Base-by-base conservation (phyloP, 2,113 vertebrate genomes). In the Lampris incognitus region DNA sequence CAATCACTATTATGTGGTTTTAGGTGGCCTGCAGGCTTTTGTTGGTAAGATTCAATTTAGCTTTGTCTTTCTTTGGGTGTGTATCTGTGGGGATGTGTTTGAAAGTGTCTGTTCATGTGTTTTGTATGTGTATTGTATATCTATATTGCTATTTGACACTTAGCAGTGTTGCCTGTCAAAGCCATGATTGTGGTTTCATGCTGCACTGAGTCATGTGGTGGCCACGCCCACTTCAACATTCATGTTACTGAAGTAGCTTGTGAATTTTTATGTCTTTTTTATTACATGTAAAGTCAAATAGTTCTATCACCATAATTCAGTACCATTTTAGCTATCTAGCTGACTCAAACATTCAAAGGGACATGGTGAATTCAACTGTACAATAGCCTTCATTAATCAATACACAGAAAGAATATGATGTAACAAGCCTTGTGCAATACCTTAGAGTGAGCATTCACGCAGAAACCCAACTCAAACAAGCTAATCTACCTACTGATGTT, bases 181-280 rank as follows among this genome's bases (percentile, higher is more conserved):
- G 13, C 55, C 37, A 10, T 48, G 44, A 46, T 24, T 55, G n/a
- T 7, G 36, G 38, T 44, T 67, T 66, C 48, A 36, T 67, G 51
- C 10, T 38, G 39, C 24, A 4, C 10, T 55, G 13, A 9, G 44
- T 9, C 41, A 41, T 46, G 36, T 46, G 51, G 48, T 37, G 60
- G 8, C 76, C 70, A 51, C 66, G 36, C 75, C 75, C 66, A 65
- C n/a, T 42, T 77, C 50, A 7, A n/a, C 24, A 50, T 61, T 72
- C 39, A 10, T 7, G 13, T 61, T 42, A 63, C 6, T 6, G 37
- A 42, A 8, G 59, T 59, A 52, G 49, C n/a, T 2, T 9, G n/a
- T 24, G 44, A 57, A 3, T 66, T 49, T 46, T 46, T 46, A 7
- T 46, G 44, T 46, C 44, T 46, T 46, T 46, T 46, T 46, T 5